Evolutionary conservation across 2,888 invertebrate species (phyloP).

Genomic region (Rhagium mordax): DNA sequence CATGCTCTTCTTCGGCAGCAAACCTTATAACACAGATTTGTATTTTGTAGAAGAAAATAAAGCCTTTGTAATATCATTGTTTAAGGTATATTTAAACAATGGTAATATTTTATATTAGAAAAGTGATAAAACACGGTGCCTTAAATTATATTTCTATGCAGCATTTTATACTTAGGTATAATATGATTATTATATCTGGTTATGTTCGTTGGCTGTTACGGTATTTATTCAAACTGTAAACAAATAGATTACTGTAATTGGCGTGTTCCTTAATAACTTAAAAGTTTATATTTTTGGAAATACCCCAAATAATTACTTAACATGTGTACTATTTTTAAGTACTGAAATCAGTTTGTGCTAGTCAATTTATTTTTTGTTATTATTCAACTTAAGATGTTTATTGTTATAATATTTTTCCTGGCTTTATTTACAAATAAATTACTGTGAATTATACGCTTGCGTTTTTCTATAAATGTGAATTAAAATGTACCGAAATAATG

Average conservation of each 20-base stretch:
- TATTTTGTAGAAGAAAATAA: too few relatives aligned
- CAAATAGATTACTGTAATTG: background rate
- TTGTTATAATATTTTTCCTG: conserved; percentile 26
- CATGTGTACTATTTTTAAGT: background rate
- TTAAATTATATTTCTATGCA: background rate
- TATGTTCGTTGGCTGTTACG: too few relatives aligned
- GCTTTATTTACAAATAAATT: conserved; percentile 28
- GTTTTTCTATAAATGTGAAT: background rate
- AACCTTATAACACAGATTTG: too few relatives aligned
- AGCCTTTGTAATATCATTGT: too few relatives aligned
- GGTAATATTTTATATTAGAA: too few relatives aligned
- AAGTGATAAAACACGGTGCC: too few relatives aligned
- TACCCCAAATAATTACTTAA: background rate
- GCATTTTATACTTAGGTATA: background rate
- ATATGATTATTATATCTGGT: too few relatives aligned
- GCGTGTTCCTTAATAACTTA: background rate
- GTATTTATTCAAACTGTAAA: background rate
- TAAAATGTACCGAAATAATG: too few relatives aligned
- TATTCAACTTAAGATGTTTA: conserved; percentile 6
- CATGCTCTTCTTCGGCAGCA: too few relatives aligned
- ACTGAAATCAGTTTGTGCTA: conserved; percentile 25
- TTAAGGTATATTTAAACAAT: too few relatives aligned
- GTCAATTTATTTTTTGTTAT: conserved; percentile 29
- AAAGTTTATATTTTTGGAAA: background rate
- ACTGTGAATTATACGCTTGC: background rate